These are phyloP conservation scores for Athalia cordata DNA, from an alignment of 2,888 invertebrate species.

Conservation along the genomic window DNA sequence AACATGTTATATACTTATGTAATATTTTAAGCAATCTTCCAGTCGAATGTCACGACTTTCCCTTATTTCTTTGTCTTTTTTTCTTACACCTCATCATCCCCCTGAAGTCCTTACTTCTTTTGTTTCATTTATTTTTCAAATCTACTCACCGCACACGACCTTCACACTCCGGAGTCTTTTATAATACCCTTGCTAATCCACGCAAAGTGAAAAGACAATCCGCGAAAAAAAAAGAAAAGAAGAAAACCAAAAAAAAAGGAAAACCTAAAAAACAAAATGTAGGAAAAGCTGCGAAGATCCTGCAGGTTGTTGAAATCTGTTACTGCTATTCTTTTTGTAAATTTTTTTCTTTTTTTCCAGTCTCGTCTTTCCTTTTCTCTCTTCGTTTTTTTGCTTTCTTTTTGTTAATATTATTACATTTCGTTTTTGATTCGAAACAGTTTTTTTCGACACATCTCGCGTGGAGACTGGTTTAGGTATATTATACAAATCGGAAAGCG, in stretches of 20 bases:
- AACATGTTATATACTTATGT: no score
- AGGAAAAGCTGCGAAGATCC: background rate
- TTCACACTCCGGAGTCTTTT: background rate
- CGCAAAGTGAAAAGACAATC: slow-evolving; percentile 27
- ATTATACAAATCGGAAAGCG: no score
- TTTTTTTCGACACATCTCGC: background rate
- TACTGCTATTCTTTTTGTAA: no score
- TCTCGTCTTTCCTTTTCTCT: background rate
- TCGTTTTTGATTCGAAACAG: background rate
- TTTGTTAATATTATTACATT: no score
- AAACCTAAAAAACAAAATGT: background rate
- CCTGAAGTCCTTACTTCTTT: slow-evolving; percentile 4
- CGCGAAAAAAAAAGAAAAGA: background rate
- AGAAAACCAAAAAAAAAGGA: slow-evolving; percentile 25
- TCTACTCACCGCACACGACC: background rate
- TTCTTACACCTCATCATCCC: background rate
- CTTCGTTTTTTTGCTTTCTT: background rate
- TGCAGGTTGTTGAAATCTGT: background rate
- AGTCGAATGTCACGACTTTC: no score
- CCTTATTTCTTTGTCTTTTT: background rate
- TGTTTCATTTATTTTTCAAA: slow-evolving; percentile 26
- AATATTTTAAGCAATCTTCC: no score
- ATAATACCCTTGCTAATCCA: slow-evolving; percentile 24
- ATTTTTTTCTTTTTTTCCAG: background rate
- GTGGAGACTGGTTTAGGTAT: no score